Evolutionary conservation across 2,797 vertebrate genomes (phyloP).

Genomic region (Parauchenoglanis ngamensis): DNA sequence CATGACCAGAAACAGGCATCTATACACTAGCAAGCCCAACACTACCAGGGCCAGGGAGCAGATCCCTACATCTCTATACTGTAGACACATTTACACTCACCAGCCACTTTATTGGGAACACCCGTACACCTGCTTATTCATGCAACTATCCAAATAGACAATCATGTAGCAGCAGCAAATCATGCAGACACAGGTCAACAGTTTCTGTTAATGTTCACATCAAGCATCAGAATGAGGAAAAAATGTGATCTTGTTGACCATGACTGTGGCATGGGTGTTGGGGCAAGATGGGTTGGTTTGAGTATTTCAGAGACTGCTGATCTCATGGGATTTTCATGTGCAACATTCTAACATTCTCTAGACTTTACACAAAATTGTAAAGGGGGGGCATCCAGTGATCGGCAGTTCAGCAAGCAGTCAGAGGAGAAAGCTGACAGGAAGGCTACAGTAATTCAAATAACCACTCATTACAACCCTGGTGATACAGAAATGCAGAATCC

Average conservation of each 20-base stretch:
- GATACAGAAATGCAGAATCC: background rate
- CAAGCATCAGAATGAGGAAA: background rate
- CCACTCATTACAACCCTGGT: background rate
- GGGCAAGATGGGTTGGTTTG: background rate
- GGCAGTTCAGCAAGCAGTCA: background rate
- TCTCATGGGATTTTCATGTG: background rate
- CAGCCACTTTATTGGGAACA: constrained; percentile 16
- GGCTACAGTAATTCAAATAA: background rate
- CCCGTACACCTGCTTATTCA: background rate
- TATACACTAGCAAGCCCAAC: constrained; percentile 5
- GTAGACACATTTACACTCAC: background rate
- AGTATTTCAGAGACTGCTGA: background rate
- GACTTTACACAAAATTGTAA: background rate
- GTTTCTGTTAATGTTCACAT: background rate
- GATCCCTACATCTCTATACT: constrained; percentile 12
- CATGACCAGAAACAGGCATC: background rate
- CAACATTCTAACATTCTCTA: background rate
- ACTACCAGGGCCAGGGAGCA: background rate
- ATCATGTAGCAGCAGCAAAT: background rate
- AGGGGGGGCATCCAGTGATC: background rate
- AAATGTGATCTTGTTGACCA: background rate
- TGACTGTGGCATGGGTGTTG: background rate
- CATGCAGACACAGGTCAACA: background rate
- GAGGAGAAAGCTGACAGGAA: background rate
- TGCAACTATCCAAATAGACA: constrained; percentile 5